A percentile compares a stretch with the other conserved stretches of the same genome.
Evolutionary conservation across 2,113 vertebrate genomes (phyloP).

Genomic region (Paradoxurus hermaphroditus): DNA sequence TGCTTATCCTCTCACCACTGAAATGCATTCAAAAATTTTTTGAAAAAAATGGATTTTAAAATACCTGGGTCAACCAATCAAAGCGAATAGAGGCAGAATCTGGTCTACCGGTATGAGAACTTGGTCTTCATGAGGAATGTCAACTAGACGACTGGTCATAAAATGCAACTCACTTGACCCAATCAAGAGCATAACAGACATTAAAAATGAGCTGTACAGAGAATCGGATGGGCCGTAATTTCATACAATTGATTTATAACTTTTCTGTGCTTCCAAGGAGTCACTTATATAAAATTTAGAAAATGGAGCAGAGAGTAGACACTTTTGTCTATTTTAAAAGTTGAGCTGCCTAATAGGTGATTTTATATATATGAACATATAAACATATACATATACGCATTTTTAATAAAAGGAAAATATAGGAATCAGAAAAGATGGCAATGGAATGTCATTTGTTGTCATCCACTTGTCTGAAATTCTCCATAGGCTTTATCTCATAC

Average conservation of each 20-base stretch:
- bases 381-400: neutral
- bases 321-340: constrained; percentile 43
- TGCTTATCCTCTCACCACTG: too few relatives aligned
- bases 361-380: neutral
- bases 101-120: neutral
- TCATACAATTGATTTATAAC: neutral
- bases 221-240: neutral
- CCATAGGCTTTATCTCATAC: constrained; percentile 46
- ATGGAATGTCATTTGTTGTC: constrained; percentile 61
- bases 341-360: constrained; percentile 13
- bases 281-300: neutral
- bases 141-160: neutral
- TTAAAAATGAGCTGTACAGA: neutral
- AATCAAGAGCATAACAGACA: neutral
- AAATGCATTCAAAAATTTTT: neutral
- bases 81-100: neutral
- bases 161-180: neutral
- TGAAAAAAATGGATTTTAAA: too few relatives aligned
- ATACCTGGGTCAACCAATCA: neutral
- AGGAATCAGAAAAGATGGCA: neutral
- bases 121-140: neutral
- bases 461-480: constrained; percentile 48
- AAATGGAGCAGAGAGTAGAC: neutral
- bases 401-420: constrained; percentile 63
- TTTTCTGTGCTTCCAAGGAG: neutral